Evolutionary conservation across 2,888 invertebrate genomes (phyloP).

Genomic region (Lepidonotus clava): DNA sequence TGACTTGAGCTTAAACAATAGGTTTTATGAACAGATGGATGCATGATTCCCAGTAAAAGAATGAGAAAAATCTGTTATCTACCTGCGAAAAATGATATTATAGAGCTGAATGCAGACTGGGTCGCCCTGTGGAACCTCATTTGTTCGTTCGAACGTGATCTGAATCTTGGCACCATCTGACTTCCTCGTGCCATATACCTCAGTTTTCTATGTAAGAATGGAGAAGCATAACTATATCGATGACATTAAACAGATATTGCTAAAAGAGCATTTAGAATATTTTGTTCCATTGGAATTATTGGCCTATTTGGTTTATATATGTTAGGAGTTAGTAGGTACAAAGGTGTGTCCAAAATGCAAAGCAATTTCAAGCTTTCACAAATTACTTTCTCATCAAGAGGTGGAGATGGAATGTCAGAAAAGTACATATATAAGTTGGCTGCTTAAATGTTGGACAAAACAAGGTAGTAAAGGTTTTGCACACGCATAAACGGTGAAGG

Average conservation of each 20-base stretch:
- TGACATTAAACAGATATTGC: background rate
- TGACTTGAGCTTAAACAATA: no score
- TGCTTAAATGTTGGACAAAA: no score
- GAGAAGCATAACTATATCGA: background rate
- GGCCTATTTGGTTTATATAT: background rate
- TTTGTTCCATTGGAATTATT: background rate
- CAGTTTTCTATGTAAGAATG: background rate
- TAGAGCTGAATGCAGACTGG: background rate
- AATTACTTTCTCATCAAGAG: no score
- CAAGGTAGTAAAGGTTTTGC: no score
- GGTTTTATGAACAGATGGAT: no score
- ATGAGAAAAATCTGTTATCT: background rate
- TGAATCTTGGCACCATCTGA: background rate
- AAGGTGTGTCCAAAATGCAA: background rate
- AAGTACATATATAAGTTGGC: no score
- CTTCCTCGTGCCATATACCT: background rate
- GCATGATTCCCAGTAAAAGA: no score
- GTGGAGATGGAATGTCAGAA: no score
- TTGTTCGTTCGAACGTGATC: background rate
- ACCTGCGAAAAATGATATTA: background rate
- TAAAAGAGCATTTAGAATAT: background rate
- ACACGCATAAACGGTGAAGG: no score
- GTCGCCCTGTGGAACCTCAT: background rate
- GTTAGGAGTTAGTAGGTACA: background rate
- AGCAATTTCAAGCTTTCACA: no score